Evolutionary conservation across 2,113 vertebrate genomes (phyloP).

Genomic region (Acrocephalus arundinaceus): DNA sequence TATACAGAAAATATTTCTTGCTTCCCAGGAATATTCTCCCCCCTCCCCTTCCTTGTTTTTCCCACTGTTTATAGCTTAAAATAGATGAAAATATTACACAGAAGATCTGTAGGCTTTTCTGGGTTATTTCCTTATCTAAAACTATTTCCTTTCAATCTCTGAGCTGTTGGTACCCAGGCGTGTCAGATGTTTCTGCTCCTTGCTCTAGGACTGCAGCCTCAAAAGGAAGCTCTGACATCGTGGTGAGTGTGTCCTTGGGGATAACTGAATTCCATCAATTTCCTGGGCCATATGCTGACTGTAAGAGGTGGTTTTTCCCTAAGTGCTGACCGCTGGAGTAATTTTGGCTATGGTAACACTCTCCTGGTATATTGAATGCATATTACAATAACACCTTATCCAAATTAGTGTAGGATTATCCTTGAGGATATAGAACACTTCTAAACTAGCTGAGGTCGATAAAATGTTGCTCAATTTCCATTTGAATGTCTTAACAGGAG

Average conservation of each 20-base stretch:
- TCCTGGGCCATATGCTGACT: neutral
- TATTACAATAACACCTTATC: neutral
- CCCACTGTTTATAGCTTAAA: neutral
- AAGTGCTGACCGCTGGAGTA: neutral
- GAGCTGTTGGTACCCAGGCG: neutral
- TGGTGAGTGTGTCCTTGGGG: neutral
- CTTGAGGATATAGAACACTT: neutral
- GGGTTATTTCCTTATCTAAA: neutral
- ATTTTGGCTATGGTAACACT: neutral
- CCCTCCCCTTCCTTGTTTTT: neutral
- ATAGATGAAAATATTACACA: neutral
- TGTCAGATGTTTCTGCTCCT: neutral
- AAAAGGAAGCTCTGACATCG: neutral
- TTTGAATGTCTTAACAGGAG: neutral
- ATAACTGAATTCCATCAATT: neutral
- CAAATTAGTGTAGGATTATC: neutral
- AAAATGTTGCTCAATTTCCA: neutral
- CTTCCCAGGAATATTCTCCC: neutral
- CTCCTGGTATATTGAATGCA: neutral
- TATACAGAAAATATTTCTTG: neutral
- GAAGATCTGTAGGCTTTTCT: neutral
- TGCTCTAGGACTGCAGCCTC: neutral
- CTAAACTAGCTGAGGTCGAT: neutral
- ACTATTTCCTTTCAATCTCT: neutral
- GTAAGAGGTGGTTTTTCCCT: neutral